Base-by-base conservation (phyloP, 2,797 vertebrate species). In the Novumbra hubbsi region DNA sequence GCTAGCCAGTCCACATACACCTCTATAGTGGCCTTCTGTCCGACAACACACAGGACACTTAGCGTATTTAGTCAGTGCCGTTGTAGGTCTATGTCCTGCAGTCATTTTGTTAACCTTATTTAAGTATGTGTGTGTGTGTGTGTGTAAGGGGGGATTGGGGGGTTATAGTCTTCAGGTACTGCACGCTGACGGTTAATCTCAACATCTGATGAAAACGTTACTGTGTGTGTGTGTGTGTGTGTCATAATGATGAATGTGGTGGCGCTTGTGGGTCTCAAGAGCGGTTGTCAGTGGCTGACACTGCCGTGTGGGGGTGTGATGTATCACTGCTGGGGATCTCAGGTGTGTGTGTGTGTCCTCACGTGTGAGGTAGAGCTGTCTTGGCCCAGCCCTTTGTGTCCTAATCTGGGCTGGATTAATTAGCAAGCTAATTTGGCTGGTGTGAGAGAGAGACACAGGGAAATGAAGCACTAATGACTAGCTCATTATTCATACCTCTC, bases 181-280 rank as follows among this genome's bases (percentile, higher is more conserved):
- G 63, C 63, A 34, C 16, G 19, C 19, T 66, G 17, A 28, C 32
- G 32, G 28, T 66, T 66, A 16, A 68, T 48, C 19, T 24, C 41
- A 27, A 41, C 24, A 6, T 68, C 8, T 45, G 38, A 48, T 49
- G 67, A 48, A 68, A 45, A 45, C 5, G 45, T 45, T 68, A 27
- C 19, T 81, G 38, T 69, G 72, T 76, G 70, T 80, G 75, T 70
- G 57, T 71, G 60, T 66, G 68, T 7, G 28, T n/a, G 71, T 91
- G 90, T 92, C 89, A 91, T 89, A 83, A 91, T 91, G 89, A 91
- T 90, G 76, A 90, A 92, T 90, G 90, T 85, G 81, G 88, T 80
- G 85, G 84, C 87, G 86, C 80, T 80, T 84, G 85, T 57, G 88
- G 84, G 86, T 83, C 86, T 90, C 88, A 82, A 89, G 83, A 88